Conservation (phyloP, 2,797 vertebrate genomes). For the Gambusia yucatana region DNA sequence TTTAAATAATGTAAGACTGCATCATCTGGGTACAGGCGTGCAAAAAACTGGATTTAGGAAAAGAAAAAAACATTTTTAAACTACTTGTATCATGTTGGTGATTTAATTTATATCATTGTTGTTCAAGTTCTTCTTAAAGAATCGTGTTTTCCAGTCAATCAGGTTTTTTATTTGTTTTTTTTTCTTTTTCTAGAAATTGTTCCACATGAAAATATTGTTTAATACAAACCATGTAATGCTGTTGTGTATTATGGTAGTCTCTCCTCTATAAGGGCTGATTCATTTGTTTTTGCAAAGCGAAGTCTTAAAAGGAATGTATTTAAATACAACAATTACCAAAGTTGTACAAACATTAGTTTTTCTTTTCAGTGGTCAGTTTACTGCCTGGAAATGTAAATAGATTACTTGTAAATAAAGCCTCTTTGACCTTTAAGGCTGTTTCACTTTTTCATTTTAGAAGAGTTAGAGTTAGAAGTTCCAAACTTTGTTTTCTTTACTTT, state of each 20-base stretch:
- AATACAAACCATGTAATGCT: neutral
- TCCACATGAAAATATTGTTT: neutral
- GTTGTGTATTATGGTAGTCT: neutral
- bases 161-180: conserved; percentile 10
- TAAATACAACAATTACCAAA: conserved; percentile 1
- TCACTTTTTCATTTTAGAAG: neutral
- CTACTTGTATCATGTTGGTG: conserved; percentile 8
- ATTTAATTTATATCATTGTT: conserved; percentile 50
- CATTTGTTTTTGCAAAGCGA: neutral
- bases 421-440: neutral
- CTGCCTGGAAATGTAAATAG: neutral
- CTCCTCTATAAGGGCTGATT: conserved; percentile 1
- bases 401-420: neutral
- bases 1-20: conserved; percentile 26
- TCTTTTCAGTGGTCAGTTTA: neutral
- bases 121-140: conserved; percentile 27
- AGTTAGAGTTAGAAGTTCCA: neutral
- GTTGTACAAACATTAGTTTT: neutral
- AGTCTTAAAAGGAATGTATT: conserved; percentile 4
- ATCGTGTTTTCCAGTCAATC: conserved; percentile 30
- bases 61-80: neutral
- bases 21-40: conserved; percentile 8
- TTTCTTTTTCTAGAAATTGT: neutral
- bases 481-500: neutral
- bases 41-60: conserved; percentile 18